Base-by-base conservation (phyloP, 2,113 vertebrate species). In the Daboia siamensis region DNA sequence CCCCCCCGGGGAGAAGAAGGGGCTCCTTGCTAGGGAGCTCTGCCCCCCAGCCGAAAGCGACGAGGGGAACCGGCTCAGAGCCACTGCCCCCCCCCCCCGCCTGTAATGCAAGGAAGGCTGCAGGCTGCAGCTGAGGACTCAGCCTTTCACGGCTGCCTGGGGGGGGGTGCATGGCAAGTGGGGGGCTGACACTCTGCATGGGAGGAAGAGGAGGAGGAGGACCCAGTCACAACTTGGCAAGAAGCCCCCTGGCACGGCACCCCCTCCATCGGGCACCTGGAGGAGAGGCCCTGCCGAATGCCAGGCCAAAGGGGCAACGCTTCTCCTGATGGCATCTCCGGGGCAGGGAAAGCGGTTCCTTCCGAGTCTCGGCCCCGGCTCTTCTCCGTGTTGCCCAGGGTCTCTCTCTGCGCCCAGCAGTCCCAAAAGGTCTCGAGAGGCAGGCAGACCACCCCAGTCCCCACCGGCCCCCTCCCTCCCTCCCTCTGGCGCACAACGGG, bases 61-160 rank as follows among this genome's bases (percentile, higher is more conserved):
- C 0, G 8, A 64, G 59, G 59, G 59, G 10, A 29, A 29, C 10
- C 1, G 48, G 48, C 48, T 48, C 48, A 48, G 48, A 48, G 8
- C 46, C 7, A 1, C 48, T 39, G 39, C n/a, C 13, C n/a, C 1
- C n/a, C 13, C n/a, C 1, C n/a, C n/a, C 2, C 2, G 1, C 13
- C 13, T 13, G 2, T 20, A 1, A 74, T 74, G 69, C n/a, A 74
- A 6, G 13, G n/a, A 74, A 74, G n/a, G 64, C n/a, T 2, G 13
- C 64, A 33, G 64, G n/a, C n/a, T 1, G n/a, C n/a, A 33, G 64
- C n/a, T 1, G 64, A 29, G 29, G n/a, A 33, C 64, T 74, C 64
- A 33, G n/a, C 64, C 64, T 74, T 74, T 17, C n/a, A n/a, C 7
- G 6, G 64, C 64, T 74, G 64, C n/a, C 17, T 7, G 5, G 64